Percentiles rank a stretch among this genome's conserved stretches.
Evolutionary conservation across 2,797 vertebrate genomes (phyloP).

Genomic region (Cossypha heuglini): DNA sequence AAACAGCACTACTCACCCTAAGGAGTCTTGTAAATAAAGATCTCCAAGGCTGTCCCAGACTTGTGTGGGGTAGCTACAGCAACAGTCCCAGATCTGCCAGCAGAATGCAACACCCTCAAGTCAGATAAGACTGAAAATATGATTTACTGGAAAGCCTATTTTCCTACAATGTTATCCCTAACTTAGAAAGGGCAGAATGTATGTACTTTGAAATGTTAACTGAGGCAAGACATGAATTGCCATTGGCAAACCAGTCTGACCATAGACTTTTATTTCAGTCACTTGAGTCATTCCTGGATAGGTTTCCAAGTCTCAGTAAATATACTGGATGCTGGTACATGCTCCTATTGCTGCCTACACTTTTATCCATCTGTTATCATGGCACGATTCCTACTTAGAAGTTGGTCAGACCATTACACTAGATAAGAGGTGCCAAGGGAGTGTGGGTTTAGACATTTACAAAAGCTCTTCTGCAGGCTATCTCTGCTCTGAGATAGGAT

Average conservation of each 20-base stretch:
- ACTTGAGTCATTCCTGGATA: slow-evolving; percentile 30
- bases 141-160: background rate
- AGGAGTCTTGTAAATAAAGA: slow-evolving; percentile 19
- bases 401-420: slow-evolving; percentile 17
- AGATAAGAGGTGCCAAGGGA: slow-evolving; percentile 26
- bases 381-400: slow-evolving; percentile 40
- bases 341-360: slow-evolving; percentile 46
- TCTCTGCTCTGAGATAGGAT: background rate
- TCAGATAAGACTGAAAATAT: background rate
- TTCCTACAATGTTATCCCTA: background rate
- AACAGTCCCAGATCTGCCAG: background rate
- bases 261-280: slow-evolving; percentile 29
- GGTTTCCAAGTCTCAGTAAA: slow-evolving; percentile 37
- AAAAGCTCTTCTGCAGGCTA: background rate
- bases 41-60: background rate
- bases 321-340: slow-evolving; percentile 23
- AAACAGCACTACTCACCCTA: background rate
- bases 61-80: background rate
- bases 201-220: background rate
- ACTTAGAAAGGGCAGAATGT: background rate
- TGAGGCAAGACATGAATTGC: background rate
- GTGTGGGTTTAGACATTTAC: slow-evolving; percentile 13
- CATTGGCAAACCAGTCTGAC: background rate
- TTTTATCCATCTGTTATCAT: slow-evolving; percentile 59
- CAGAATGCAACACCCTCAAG: background rate